These are phyloP conservation scores for Aleiodes alternator DNA, from an alignment of 2,888 invertebrate species.

Conservation along the genomic window DNA sequence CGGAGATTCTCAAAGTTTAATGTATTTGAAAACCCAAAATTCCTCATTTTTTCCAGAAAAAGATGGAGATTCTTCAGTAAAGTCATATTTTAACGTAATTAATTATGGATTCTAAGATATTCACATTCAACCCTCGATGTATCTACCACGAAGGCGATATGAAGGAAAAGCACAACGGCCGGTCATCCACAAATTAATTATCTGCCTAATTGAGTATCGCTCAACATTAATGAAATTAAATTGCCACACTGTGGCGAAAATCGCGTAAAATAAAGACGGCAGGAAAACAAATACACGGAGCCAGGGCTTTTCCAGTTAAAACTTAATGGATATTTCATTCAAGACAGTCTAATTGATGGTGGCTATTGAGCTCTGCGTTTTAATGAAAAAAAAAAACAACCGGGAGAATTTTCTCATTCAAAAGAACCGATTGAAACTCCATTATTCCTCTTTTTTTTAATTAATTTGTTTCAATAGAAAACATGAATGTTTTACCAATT, in stretches of 20 bases:
- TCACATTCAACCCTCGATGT: too few species aligned
- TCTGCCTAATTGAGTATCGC: slow-evolving; percentile 48
- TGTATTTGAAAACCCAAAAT: too few species aligned
- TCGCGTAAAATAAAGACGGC: slow-evolving; percentile 2
- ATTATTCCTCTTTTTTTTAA: neutral
- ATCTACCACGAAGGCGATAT: neutral
- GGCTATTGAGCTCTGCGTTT: neutral
- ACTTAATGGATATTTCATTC: slow-evolving; percentile 1
- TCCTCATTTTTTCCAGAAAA: too few species aligned
- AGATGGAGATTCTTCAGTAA: too few species aligned
- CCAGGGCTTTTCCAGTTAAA: neutral
- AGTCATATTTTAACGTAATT: neutral
- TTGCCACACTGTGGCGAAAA: slow-evolving; percentile 16
- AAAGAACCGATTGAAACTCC: slow-evolving; percentile 11
- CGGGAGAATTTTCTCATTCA: neutral
- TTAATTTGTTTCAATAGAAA: neutral
- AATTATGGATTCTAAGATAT: neutral
- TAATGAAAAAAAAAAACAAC: neutral
- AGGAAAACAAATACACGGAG: slow-evolving; percentile 4
- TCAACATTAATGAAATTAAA: slow-evolving; percentile 49
- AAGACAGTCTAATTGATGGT: slow-evolving; percentile 38
- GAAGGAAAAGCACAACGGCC: slow-evolving; percentile 29
- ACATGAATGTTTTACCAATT: too few species aligned
- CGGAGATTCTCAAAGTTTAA: too few species aligned
- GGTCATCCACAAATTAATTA: slow-evolving; percentile 51